Evolutionary conservation across 2,888 invertebrate genomes (phyloP).

Genomic region (Meloe dianella): DNA sequence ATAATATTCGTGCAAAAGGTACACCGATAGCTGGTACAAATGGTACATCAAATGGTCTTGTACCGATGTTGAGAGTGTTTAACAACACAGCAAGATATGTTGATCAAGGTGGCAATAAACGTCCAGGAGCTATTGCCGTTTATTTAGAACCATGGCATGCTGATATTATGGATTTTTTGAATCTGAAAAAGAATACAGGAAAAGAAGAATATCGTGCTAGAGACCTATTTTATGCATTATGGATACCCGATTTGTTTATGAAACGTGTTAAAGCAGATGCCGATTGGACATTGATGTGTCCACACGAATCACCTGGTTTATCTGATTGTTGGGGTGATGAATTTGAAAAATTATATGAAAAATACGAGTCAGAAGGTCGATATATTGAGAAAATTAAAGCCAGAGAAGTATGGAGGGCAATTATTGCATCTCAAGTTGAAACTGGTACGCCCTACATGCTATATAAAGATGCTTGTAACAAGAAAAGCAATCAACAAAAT

Average conservation of each 20-base stretch:
- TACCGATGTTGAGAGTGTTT: slow-evolving; percentile 94
- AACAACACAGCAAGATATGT: slow-evolving; percentile 97
- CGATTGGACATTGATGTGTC: slow-evolving; percentile 97
- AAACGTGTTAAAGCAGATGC: slow-evolving; percentile 83
- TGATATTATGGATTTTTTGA: slow-evolving; percentile 93
- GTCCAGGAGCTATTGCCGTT: slow-evolving; percentile 98
- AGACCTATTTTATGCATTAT: slow-evolving; percentile 95
- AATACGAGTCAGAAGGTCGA: slow-evolving; percentile 82
- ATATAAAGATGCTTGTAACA: slow-evolving; percentile 95
- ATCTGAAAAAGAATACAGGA: slow-evolving; percentile 93
- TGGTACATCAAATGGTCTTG: slow-evolving; percentile 92
- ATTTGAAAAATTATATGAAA: slow-evolving; percentile 85
- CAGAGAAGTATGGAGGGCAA: slow-evolving; percentile 90
- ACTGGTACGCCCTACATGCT: slow-evolving; percentile 98
- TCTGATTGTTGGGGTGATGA: slow-evolving; percentile 94
- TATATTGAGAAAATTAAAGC: slow-evolving; percentile 75
- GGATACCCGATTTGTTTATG: slow-evolving; percentile 99
- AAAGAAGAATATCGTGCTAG: slow-evolving; percentile 94
- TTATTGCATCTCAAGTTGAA: slow-evolving; percentile 94
- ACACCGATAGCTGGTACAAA: slow-evolving; percentile 93
- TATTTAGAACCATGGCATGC: slow-evolving; percentile 99
- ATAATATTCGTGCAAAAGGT: slow-evolving; percentile 92
- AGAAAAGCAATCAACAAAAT: slow-evolving; percentile 97
- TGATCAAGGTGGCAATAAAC: slow-evolving; percentile 97
- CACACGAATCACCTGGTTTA: slow-evolving; percentile 89